Percentiles rank a stretch among this genome's conserved stretches.
phyloP scores from a whole-genome alignment of 35 echinoderm and acorn worm species.

The Lytechinus variegatus region DNA sequence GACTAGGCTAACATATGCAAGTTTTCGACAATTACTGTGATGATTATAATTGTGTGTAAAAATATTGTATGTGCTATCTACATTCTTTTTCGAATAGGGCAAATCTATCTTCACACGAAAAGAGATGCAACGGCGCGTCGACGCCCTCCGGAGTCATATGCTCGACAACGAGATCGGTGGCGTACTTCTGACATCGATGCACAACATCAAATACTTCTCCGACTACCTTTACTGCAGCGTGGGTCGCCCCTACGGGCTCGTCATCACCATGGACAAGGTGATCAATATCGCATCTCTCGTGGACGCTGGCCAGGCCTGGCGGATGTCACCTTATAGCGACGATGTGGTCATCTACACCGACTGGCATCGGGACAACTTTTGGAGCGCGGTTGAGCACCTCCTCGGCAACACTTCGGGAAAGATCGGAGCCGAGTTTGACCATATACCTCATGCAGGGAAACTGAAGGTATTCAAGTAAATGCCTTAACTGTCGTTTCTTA shows the following conservation, averaged over 20 bases:
- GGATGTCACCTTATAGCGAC: constrained; percentile 39
- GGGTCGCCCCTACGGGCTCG: constrained; percentile 62
- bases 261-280: constrained; percentile 65
- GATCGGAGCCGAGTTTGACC: constrained; percentile 58
- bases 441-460: not conserved
- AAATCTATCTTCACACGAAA: constrained; percentile 52
- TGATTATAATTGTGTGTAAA: no score
- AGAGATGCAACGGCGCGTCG: constrained; percentile 64
- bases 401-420: constrained; percentile 56
- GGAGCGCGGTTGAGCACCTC: constrained; percentile 69
- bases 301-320: constrained; percentile 88
- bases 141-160: constrained; percentile 61
- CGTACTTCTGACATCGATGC: constrained; percentile 69
- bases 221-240: constrained; percentile 63
- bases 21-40: no score
- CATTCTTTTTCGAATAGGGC: not conserved
- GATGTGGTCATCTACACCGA: constrained; percentile 85
- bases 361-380: constrained; percentile 92
- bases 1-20: no score
- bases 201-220: constrained; percentile 71
- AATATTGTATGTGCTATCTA: no score
- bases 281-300: constrained; percentile 54
- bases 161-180: constrained; percentile 46
- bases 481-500: not conserved
- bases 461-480: constrained; percentile 45